These are phyloP conservation scores for Megathymus violae DNA, from an alignment of 1,140 invertebrate species.

Conservation along the genomic window DNA sequence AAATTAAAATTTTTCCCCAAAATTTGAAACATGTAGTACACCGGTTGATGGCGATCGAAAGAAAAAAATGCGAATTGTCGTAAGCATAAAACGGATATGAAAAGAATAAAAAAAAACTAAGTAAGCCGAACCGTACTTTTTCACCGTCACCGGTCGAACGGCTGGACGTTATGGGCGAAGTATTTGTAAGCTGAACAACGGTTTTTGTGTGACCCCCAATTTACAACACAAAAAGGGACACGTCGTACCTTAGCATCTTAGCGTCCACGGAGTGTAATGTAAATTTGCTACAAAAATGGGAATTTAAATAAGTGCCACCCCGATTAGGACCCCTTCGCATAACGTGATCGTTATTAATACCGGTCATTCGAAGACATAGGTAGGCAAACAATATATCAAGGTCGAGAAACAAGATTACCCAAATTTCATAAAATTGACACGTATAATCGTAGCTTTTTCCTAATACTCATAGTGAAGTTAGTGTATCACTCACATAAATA, in stretches of 20 bases:
- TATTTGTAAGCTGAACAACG: constrained; percentile 72
- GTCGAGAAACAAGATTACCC: neutral
- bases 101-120: constrained; percentile 67
- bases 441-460: neutral
- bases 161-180: constrained; percentile 77
- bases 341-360: constrained; percentile 72
- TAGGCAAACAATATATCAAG: constrained; percentile 29
- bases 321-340: constrained; percentile 62
- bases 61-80: constrained; percentile 70
- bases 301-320: constrained; percentile 79
- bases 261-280: constrained; percentile 72
- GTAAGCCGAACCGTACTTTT: constrained; percentile 59
- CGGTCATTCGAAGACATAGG: constrained; percentile 49
- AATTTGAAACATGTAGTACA: constrained; percentile 68
- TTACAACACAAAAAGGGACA: constrained; percentile 78
- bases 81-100: constrained; percentile 60
- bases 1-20: constrained; percentile 76
- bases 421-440: neutral
- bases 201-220: constrained; percentile 82
- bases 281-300: constrained; percentile 79
- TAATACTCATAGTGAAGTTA: neutral
- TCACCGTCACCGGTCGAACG: constrained; percentile 60
- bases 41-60: constrained; percentile 62
- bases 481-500: no score
- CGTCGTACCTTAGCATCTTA: constrained; percentile 70